A percentile compares a stretch with the other conserved stretches of the same genome.
These are phyloP conservation scores for Thunnus maccoyii DNA, from an alignment of 2,113 vertebrate genomes.

Conservation along the genomic window DNA sequence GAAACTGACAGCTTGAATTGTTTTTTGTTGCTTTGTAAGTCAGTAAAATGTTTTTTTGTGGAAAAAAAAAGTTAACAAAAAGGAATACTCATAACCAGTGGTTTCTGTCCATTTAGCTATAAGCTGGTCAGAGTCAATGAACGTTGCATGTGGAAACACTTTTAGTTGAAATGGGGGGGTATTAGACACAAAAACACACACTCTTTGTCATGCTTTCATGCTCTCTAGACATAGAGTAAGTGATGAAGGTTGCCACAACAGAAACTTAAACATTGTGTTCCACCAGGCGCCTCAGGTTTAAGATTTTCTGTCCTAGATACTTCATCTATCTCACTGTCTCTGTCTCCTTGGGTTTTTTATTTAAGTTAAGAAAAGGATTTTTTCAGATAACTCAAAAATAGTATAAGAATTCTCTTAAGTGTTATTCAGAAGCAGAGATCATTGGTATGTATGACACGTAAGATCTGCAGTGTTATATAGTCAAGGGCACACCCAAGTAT, in stretches of 20 bases:
- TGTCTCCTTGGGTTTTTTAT: not conserved
- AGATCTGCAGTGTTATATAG: not conserved
- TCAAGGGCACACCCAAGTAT: not conserved
- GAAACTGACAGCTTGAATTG: constrained; percentile 4
- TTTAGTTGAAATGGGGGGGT: not conserved
- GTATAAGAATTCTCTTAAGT: not conserved
- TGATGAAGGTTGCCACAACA: not conserved
- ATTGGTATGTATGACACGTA: not conserved
- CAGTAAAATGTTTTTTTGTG: not conserved
- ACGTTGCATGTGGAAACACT: not conserved
- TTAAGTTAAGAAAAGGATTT: not conserved
- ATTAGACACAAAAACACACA: constrained; percentile 7
- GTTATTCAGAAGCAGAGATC: not conserved
- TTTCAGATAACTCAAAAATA: constrained; percentile 14
- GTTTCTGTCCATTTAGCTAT: not conserved
- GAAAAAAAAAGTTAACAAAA: not conserved
- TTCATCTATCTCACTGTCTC: constrained; percentile 8
- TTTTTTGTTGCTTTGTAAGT: not conserved
- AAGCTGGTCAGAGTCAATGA: not conserved
- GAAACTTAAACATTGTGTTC: not conserved
- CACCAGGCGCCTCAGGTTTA: not conserved
- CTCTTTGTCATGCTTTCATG: not conserved
- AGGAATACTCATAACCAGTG: not conserved
- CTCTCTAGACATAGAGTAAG: constrained; percentile 8
- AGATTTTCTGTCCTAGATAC: not conserved